phyloP scores from a whole-genome alignment of 2,797 vertebrate species.

The Enteromius viviparus region DNA sequence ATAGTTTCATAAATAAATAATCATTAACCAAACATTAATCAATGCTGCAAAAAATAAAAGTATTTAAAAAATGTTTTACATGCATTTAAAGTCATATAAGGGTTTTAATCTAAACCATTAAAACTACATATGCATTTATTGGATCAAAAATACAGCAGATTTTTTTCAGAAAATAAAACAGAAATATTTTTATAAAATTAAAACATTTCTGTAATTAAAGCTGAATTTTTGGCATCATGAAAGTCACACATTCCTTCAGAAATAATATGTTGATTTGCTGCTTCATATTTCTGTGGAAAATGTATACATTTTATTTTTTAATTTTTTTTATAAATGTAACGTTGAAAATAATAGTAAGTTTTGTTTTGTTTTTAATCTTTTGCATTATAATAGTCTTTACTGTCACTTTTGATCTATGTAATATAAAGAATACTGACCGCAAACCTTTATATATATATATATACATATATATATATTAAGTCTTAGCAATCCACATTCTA shows the following conservation, averaged over 20 bases:
- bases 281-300: slow-evolving; percentile 5
- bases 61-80: too few relatives aligned
- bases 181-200: not conserved
- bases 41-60: not conserved
- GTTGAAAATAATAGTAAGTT: not conserved
- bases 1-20: not conserved
- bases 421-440: not conserved
- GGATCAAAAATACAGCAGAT: not conserved
- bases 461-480: not conserved
- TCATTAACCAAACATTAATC: not conserved
- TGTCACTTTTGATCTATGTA: not conserved
- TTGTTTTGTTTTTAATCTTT: not conserved
- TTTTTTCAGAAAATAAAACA: too few relatives aligned
- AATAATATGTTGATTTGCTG: not conserved
- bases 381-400: not conserved
- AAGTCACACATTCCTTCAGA: not conserved
- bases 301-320: not conserved
- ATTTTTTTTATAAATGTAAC: not conserved
- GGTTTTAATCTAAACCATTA: not conserved
- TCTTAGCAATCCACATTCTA: not conserved
- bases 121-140: not conserved
- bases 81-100: not conserved
- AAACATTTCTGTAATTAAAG: not conserved
- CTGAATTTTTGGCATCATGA: not conserved
- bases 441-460: not conserved